Evolutionary conservation across 2,797 vertebrate genomes (phyloP), one percentile per base, ranked within the genome.

Genomic region (Sebastes taczanowskii): DNA sequence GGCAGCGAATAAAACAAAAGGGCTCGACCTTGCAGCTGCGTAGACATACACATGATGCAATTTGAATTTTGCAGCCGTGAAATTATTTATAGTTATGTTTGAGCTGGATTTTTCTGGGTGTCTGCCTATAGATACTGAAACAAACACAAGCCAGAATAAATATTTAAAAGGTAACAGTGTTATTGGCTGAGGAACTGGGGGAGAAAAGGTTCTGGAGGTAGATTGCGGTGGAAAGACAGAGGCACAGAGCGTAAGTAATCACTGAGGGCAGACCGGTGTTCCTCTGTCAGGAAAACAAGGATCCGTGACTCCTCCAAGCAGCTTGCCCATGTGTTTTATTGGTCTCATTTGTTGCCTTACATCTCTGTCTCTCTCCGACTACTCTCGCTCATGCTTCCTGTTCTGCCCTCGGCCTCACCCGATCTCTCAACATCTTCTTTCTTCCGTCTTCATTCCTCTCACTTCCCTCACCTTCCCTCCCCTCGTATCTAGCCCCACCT

Each of bases 311-410:
- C 90, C 91, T 89, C 3, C 20, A 46, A 90, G 90, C 86, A 90
- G 82, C 74, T 87, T 81, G 89, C 67, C 86, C 53, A 11, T 84
- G 87, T 87, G 82, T 87, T 91, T 92, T 91, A 91, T 92, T 89
- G 82, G 63, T 66, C 91, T 92, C 89, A 92, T 93, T 93, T 91
- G 90, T 90, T 77, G 72, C 85, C 86, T 86, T 80, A 83, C 87
- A 82, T 92, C 90, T 89, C 77, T 66, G 87, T 86, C 83, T 89
- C 80, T 58, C 83, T 81, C 79, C 16, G 81, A 70, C 77, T 79
- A 7, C 58, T 75, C 66, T 70, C 77, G 58, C 78, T 84, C 74
- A 11, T 62, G 79, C 82, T 72, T 88, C 81, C 77, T 69, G 58
- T 68, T 86, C 83, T 81, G 77, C 85, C 90, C 71, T 83, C 77